phyloP scores from a whole-genome alignment of 2,113 vertebrate genomes.

The Brachionichthys hirsutus region DNA sequence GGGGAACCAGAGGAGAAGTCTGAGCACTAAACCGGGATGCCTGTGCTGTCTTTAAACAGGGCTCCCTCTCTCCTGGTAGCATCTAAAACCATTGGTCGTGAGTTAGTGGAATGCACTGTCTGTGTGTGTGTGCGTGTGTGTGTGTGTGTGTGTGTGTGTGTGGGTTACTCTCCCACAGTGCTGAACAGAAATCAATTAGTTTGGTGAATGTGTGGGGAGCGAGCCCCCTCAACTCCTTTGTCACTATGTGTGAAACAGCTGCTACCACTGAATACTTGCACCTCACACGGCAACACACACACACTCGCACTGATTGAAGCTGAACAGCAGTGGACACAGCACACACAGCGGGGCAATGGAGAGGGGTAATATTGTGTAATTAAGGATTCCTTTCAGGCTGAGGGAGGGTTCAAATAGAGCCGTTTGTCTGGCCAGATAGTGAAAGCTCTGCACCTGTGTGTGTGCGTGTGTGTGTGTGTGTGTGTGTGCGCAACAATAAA shows the following conservation, averaged over 20 bases:
- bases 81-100: constrained; percentile 61
- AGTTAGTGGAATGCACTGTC: constrained; percentile 60
- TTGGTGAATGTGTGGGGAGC: constrained; percentile 73
- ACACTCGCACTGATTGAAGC: constrained; percentile 45
- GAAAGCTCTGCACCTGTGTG: constrained; percentile 81
- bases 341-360: constrained; percentile 89
- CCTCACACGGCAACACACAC: constrained; percentile 56
- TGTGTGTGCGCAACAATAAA: constrained; percentile 8
- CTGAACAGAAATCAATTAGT: constrained; percentile 82
- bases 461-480: constrained; percentile 53
- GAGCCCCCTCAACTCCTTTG: constrained; percentile 74
- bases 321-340: constrained; percentile 70
- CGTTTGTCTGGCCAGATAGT: constrained; percentile 88
- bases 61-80: constrained; percentile 24
- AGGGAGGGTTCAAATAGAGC: constrained; percentile 99
- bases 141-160: constrained; percentile 35
- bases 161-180: constrained; percentile 76
- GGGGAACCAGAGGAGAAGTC: constrained; percentile 1
- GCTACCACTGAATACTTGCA: constrained; percentile 80
- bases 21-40: constrained; percentile 37
- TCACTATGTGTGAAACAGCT: constrained; percentile 83
- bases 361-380: constrained; percentile 99
- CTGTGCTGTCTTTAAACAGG: constrained; percentile 36
- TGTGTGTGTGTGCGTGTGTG: constrained; percentile 49
- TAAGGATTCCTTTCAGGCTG: constrained; percentile 99